Evolutionary conservation across 2,888 invertebrate genomes (phyloP).

Genomic region (Chaetogeoica ovagalla): DNA sequence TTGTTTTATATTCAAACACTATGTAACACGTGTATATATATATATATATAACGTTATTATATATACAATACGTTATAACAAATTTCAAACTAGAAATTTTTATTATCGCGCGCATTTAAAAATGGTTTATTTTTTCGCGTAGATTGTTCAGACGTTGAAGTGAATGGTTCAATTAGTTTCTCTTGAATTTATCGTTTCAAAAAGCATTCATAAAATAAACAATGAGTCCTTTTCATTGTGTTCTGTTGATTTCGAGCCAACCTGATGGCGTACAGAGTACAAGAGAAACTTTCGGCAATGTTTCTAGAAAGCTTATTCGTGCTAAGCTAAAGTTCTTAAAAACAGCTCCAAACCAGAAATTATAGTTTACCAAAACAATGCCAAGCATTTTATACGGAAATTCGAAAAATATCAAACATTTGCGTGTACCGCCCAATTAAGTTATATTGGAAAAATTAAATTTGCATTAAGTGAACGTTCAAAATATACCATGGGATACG

Average conservation of each 20-base stretch:
- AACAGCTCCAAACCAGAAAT: neutral
- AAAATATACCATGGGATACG: neutral
- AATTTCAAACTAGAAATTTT: too few relatives aligned
- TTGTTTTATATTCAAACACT: too few relatives aligned
- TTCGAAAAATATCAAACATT: too few relatives aligned
- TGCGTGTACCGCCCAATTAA: too few relatives aligned
- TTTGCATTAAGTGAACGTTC: neutral
- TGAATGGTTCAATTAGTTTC: conserved; percentile 35
- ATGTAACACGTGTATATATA: too few relatives aligned
- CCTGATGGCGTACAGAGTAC: conserved; percentile 9
- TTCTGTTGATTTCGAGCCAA: conserved; percentile 38
- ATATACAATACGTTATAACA: too few relatives aligned
- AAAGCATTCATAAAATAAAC: conserved; percentile 42
- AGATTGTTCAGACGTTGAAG: conserved; percentile 21
- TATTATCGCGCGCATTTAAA: neutral
- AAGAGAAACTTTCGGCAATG: conserved; percentile 10
- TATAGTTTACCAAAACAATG: too few relatives aligned
- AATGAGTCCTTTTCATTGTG: conserved; percentile 31
- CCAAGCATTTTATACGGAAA: too few relatives aligned
- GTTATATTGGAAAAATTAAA: neutral
- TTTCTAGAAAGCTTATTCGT: neutral
- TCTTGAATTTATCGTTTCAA: conserved; percentile 31
- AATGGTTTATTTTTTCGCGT: conserved; percentile 25
- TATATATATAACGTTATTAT: too few relatives aligned
- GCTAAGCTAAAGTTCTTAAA: neutral